Evolutionary conservation across 2,797 vertebrate species (phyloP).

Genomic region (Coluber constrictor): DNA sequence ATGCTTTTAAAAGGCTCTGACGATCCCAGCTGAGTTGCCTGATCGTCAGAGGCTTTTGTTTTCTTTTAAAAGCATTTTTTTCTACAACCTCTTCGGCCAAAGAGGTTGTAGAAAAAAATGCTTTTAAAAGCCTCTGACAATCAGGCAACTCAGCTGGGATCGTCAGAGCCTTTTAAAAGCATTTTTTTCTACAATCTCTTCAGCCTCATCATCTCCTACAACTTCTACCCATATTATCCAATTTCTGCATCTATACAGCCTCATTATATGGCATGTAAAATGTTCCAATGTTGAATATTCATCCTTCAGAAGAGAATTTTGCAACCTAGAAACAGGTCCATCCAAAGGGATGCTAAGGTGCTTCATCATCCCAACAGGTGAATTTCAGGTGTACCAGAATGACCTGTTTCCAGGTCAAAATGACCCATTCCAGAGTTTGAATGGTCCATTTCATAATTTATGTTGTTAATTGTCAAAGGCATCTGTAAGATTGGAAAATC

Average conservation of each 20-base stretch:
- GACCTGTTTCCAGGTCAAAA: background rate
- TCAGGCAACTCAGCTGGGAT: too few relatives aligned
- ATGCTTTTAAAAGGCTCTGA: too few relatives aligned
- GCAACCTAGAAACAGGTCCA: background rate
- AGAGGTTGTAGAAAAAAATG: too few relatives aligned
- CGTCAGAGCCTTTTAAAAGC: too few relatives aligned
- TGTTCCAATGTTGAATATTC: background rate
- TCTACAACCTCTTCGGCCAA: too few relatives aligned
- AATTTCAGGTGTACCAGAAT: background rate
- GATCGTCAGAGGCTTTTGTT: too few relatives aligned
- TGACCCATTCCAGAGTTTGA: slow-evolving; percentile 42
- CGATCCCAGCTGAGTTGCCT: too few relatives aligned
- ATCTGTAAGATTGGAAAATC: slow-evolving; percentile 33
- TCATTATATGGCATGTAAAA: background rate
- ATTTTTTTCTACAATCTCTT: too few relatives aligned
- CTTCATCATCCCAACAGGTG: background rate
- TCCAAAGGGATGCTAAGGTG: background rate
- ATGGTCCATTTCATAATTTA: slow-evolving; percentile 38
- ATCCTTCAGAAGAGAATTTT: background rate
- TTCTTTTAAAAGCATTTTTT: too few relatives aligned
- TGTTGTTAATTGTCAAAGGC: slow-evolving; percentile 41
- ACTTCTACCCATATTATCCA: background rate
- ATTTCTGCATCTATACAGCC: background rate
- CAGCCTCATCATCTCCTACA: background rate
- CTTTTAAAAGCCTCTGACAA: too few relatives aligned